Percentiles rank a stretch among this genome's conserved stretches.
These are phyloP conservation scores for Chironomus riparius DNA, from an alignment of 2,888 invertebrate species.

Conservation along the genomic window DNA sequence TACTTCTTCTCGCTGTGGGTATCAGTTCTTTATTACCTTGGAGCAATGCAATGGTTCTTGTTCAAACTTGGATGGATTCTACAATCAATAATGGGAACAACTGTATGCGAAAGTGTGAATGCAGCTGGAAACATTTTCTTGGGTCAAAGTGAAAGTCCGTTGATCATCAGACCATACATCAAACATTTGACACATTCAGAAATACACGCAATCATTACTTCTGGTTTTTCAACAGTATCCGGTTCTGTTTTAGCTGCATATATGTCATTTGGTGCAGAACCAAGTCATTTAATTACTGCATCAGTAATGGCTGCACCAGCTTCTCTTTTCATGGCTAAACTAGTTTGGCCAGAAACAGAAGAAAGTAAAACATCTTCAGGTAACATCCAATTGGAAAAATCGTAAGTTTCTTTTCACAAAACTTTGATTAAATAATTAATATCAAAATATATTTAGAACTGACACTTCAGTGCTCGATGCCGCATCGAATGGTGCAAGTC, in stretches of 20 bases:
- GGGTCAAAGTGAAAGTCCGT: constrained; percentile 85
- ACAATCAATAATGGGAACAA: constrained; percentile 66
- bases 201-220: constrained; percentile 85
- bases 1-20: constrained; percentile 91
- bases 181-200: constrained; percentile 77
- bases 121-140: constrained; percentile 90
- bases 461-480: constrained; percentile 84
- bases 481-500: constrained; percentile 77
- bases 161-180: constrained; percentile 82
- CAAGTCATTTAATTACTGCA: constrained; percentile 82
- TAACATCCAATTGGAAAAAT: constrained; percentile 60
- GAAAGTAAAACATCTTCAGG: constrained; percentile 65
- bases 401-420: constrained; percentile 45
- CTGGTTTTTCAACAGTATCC: constrained; percentile 85
- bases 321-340: constrained; percentile 78
- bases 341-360: constrained; percentile 87
- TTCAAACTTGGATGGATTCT: constrained; percentile 72
- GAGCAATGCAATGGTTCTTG: constrained; percentile 79
- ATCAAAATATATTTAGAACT: constrained; percentile 47
- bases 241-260: constrained; percentile 87
- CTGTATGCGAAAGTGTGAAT: constrained; percentile 89
- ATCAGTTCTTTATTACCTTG: constrained; percentile 80
- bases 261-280: constrained; percentile 78
- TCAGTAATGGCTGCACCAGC: constrained; percentile 96
- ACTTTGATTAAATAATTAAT: not conserved